Evolutionary conservation across 1,140 invertebrate species (phyloP).

Genomic region (Apis mellifera): Amel_HAv3.1 CM009943.2:7447001-7447500

Average conservation of each 20-base stretch:
- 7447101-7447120: not conserved
- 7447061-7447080: not conserved
- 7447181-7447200: too few species aligned
- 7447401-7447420: too few species aligned
- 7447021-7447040: not conserved
- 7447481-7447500: too few species aligned
- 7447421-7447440: too few species aligned
- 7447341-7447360: not conserved
- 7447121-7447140: not conserved
- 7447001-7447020: not conserved
- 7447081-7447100: not conserved
- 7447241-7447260: not conserved
- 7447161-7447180: too few species aligned
- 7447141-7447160: not conserved
- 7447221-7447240: not conserved
- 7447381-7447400: not conserved
- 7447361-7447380: not conserved
- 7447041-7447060: not conserved
- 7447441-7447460: too few species aligned
- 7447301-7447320: not conserved
- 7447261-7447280: not conserved
- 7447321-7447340: not conserved
- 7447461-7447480: too few species aligned
- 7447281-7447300: not conserved
- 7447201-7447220: not conserved